These are phyloP conservation scores for Romanomermis culicivorax DNA, from an alignment of 2,888 invertebrate genomes.

Conservation along the genomic window DNA sequence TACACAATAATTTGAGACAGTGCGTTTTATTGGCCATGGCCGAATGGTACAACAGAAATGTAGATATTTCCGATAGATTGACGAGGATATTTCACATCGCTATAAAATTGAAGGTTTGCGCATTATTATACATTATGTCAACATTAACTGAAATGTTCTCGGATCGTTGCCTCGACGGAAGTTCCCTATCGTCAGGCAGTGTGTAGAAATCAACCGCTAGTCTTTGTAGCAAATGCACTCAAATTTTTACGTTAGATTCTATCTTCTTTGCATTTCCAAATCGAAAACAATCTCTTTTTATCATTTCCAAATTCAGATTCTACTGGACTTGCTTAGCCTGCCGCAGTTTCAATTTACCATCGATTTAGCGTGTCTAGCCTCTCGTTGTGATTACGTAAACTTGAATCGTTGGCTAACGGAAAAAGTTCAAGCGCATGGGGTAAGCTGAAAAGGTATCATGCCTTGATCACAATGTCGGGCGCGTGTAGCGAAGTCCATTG, in stretches of 20 bases:
- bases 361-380: constrained; percentile 88
- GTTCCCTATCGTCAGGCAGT: neutral
- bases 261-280: too few relatives aligned
- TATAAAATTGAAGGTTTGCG: constrained; percentile 48
- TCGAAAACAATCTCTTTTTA: too few relatives aligned
- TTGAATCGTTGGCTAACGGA: constrained; percentile 95
- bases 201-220: too few relatives aligned
- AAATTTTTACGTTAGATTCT: too few relatives aligned
- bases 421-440: constrained; percentile 84
- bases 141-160: too few relatives aligned
- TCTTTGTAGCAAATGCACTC: too few relatives aligned
- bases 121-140: too few relatives aligned
- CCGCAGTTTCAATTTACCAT: constrained; percentile 82
- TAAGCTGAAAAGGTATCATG: constrained; percentile 15
- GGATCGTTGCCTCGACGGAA: neutral
- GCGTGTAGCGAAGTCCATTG: too few relatives aligned
- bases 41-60: constrained; percentile 72
- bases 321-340: constrained; percentile 69
- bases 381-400: constrained; percentile 82
- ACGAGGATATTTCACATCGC: constrained; percentile 88
- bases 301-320: too few relatives aligned
- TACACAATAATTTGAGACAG: constrained; percentile 15
- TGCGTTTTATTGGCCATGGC: constrained; percentile 80
- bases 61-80: constrained; percentile 64
- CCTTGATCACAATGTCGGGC: neutral